Conservation (phyloP, 2,888 invertebrate species). For the Leptopterna dolabrata region DNA sequence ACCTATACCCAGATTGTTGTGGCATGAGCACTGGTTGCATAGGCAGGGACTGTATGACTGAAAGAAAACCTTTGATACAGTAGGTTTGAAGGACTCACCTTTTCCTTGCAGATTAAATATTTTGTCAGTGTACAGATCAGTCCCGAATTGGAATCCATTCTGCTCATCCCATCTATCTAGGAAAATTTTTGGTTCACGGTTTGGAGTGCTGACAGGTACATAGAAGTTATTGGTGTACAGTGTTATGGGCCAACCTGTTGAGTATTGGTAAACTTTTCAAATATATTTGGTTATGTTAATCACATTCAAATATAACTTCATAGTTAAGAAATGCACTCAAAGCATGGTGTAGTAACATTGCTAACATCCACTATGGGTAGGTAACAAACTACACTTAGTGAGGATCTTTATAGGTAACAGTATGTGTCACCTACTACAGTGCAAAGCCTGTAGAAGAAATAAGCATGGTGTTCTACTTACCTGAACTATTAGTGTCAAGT, state of each 20-base stretch:
- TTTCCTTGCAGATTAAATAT: constrained; percentile 69
- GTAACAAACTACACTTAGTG: too few species aligned
- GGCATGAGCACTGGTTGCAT: neutral
- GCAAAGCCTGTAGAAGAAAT: too few species aligned
- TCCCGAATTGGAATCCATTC: constrained; percentile 43
- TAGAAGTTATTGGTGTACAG: constrained; percentile 56
- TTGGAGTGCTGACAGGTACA: neutral
- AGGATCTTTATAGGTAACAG: too few species aligned
- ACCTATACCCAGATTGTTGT: too few species aligned
- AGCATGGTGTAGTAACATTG: neutral
- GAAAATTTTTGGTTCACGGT: constrained; percentile 40
- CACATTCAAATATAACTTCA: too few species aligned
- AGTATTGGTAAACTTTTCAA: too few species aligned
- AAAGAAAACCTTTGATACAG: too few species aligned
- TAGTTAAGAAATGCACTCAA: neutral
- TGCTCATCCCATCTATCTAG: constrained; percentile 52
- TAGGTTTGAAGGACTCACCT: constrained; percentile 53
- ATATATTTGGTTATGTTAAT: too few species aligned
- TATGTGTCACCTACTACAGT: too few species aligned
- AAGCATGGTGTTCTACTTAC: neutral
- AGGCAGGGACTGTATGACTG: neutral
- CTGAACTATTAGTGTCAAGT: neutral
- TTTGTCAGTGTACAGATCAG: constrained; percentile 69
- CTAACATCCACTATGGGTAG: too few species aligned
- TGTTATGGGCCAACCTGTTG: constrained; percentile 44